phyloP scores from a whole-genome alignment of 1,140 invertebrate species.

The Microplitis mediator region DNA sequence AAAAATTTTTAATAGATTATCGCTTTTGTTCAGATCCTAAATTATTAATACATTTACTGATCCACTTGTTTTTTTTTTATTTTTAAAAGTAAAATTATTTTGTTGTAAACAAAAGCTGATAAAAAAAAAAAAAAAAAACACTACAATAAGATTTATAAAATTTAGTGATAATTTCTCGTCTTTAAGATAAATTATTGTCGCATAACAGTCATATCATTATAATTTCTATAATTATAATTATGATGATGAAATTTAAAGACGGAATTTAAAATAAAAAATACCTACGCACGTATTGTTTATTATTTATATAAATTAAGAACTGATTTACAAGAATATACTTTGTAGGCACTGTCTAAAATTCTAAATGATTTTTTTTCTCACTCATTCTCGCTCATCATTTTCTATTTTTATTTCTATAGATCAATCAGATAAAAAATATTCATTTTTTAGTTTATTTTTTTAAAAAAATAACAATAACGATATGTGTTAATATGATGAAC shows the following conservation, averaged over 20 bases:
- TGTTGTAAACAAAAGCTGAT: no score
- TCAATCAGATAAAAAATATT: not conserved
- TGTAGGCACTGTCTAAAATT: no score
- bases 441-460: not conserved
- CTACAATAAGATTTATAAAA: not conserved
- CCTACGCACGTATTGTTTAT: no score
- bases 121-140: not conserved
- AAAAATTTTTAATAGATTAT: constrained; percentile 27
- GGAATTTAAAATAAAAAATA: no score
- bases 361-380: not conserved
- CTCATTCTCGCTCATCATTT: not conserved
- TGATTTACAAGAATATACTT: no score
- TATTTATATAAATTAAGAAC: no score
- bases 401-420: not conserved
- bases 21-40: constrained; percentile 28
- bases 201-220: no score
- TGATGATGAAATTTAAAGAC: no score
- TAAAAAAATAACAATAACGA: not conserved
- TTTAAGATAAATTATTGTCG: no score
- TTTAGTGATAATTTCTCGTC: not conserved
- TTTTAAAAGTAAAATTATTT: not conserved
- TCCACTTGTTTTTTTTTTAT: not conserved
- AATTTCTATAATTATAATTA: no score
- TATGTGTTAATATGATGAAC: not conserved
- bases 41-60: not conserved